Evolutionary conservation across 1,140 invertebrate genomes (phyloP), one percentile per base, ranked within the genome.

Genomic region (Orius laevigatus): DNA sequence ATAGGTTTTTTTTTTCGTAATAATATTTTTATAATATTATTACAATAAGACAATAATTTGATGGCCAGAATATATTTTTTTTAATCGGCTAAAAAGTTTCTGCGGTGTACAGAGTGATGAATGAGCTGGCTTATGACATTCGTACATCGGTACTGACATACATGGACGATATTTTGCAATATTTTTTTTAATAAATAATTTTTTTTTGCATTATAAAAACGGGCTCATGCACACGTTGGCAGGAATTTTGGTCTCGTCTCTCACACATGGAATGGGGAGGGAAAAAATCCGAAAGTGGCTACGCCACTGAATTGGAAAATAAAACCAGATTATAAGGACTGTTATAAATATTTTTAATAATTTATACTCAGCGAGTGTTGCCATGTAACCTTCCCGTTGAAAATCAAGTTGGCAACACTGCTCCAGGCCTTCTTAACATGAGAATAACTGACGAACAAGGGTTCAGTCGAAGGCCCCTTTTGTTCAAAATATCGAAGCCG

Each of bases 1-100:
- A 55, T 56, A 59, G 53, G 51, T 45, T 49, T 20, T 31, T 40
- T 51, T 51, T 45, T 46, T 39, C 45, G 45, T 50, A 4, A 25
- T 25, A 25, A 25, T 25, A 25, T 25, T 25, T 4, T 25, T 4
- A 25, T 25, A n/a, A n/a, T 25, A 4, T 25, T 25, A 4, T 25
- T 25, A 25, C 25, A 25, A 25, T 25, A 25, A 25, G 25, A 25
- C 25, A 53, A 48, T 43, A 55, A 44, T 53, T 55, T 25, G 25
- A 25, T 25, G 25, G 25, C 25, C 25, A 25, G 25, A 25, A 25
- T 25, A 25, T 25, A 25, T 31, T 38, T 54, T 45, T 52, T 50
- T 50, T 25, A 50, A 48, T 53, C 20, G 48, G 46, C 40, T 46
- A 46, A 33, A 44, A 49, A 39, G 41, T 46, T 48, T 52, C 39